phyloP scores from a whole-genome alignment of 2,888 invertebrate genomes.

The Zygogramma bicolorata region DNA sequence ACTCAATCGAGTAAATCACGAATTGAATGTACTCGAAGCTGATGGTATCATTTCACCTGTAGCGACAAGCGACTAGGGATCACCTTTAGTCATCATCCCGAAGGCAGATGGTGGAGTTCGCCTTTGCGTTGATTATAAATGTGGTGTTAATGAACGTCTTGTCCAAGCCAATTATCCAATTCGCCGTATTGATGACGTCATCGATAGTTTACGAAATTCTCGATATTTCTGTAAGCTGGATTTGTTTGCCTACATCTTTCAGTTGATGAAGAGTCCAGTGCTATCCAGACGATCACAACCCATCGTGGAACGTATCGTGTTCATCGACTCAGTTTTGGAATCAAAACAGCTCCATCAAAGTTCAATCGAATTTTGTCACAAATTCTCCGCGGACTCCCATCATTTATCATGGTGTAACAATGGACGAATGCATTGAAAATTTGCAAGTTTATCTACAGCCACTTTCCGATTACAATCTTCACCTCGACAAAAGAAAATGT shows the following conservation, averaged over 20 bases:
- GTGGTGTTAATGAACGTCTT: conserved; percentile 46
- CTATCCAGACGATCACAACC: conserved; percentile 50
- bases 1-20: not conserved
- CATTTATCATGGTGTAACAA: conserved; percentile 36
- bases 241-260: conserved; percentile 48
- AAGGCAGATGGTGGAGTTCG: conserved; percentile 40
- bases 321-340: conserved; percentile 45
- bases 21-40: not conserved
- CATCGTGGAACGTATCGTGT: not conserved
- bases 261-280: conserved; percentile 40
- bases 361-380: conserved; percentile 46
- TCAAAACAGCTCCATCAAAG: conserved; percentile 46
- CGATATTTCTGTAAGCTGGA: conserved; percentile 51
- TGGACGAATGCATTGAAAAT: conserved; percentile 22
- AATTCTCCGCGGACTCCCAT: conserved; percentile 41
- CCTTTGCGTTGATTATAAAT: conserved; percentile 48
- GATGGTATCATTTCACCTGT: conserved; percentile 6
- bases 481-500: not conserved
- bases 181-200: conserved; percentile 38
- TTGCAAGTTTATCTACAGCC: not conserved
- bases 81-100: conserved; percentile 41
- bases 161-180: conserved; percentile 37
- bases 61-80: conserved; percentile 41
- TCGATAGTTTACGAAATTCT: conserved; percentile 46
- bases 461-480: not conserved